Conservation (phyloP, 2,888 invertebrate genomes). For the Lucinisca nassula region DNA sequence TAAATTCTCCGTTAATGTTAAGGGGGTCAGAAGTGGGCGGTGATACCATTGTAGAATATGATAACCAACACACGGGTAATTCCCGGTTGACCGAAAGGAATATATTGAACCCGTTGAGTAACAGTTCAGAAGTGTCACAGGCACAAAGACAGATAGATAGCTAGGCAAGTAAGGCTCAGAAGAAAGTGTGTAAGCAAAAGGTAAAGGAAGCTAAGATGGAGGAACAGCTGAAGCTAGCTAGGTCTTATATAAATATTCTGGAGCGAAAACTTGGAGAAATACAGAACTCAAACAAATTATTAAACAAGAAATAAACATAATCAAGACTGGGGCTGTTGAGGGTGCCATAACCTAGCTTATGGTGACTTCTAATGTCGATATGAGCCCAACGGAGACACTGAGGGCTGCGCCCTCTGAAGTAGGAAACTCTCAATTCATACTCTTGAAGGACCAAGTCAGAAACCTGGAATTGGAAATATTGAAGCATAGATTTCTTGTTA, state of each 20-base stretch:
- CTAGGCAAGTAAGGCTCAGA: not conserved
- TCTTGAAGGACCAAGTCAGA: not conserved
- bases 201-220: not conserved
- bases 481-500: not conserved
- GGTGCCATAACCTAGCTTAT: not conserved
- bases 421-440: not conserved
- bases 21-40: not conserved
- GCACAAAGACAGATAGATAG: too few species aligned
- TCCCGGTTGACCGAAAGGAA: too few species aligned
- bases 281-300: not conserved
- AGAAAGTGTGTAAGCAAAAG: not conserved
- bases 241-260: not conserved
- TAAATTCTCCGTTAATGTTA: not conserved
- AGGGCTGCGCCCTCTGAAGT: not conserved
- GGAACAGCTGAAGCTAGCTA: not conserved
- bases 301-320: not conserved
- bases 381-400: not conserved
- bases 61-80: too few species aligned
- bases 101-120: too few species aligned
- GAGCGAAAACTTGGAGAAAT: not conserved
- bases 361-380: not conserved
- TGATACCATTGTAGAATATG: not conserved
- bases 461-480: not conserved
- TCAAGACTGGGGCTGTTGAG: not conserved
- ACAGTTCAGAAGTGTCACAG: too few species aligned